Conservation (phyloP, 2,797 vertebrate species). For the Erithacus rubecula region DNA sequence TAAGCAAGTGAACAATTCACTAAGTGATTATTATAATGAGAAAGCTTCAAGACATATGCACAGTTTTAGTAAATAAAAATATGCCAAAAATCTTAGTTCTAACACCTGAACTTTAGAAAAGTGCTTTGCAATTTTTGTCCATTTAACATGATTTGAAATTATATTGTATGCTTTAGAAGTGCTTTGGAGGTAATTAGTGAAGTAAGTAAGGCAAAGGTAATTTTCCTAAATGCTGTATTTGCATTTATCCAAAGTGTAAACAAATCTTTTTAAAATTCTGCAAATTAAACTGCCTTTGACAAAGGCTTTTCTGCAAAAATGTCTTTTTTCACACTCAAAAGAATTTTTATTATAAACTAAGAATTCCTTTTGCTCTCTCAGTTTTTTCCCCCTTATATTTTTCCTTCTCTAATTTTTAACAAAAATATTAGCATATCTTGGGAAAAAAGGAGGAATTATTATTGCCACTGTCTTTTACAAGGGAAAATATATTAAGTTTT, state of each 20-base stretch:
- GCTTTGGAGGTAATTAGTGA: not conserved
- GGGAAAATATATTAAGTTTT: not conserved
- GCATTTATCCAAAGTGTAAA: not conserved
- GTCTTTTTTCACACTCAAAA: not conserved
- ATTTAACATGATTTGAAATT: not conserved
- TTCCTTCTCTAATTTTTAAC: not conserved
- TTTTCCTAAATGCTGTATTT: not conserved
- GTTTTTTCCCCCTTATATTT: not conserved
- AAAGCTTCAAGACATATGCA: not conserved
- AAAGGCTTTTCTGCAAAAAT: not conserved
- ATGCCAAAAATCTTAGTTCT: not conserved
- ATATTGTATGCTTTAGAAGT: not conserved
- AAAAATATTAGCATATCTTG: not conserved
- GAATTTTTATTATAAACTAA: not conserved
- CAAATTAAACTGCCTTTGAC: not conserved
- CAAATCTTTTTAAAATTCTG: not conserved
- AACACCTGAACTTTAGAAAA: not conserved
- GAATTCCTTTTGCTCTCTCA: not conserved
- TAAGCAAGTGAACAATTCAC: not conserved
- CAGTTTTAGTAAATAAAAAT: not conserved
- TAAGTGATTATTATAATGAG: not conserved
- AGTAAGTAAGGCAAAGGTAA: not conserved
- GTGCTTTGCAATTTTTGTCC: not conserved
- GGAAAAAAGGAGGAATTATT: not conserved
- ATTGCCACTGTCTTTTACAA: not conserved